Percentiles rank a stretch among this genome's conserved stretches.
These are phyloP conservation scores for Ooceraea biroi DNA, from an alignment of 1,140 invertebrate genomes.

Conservation along the genomic window DNA sequence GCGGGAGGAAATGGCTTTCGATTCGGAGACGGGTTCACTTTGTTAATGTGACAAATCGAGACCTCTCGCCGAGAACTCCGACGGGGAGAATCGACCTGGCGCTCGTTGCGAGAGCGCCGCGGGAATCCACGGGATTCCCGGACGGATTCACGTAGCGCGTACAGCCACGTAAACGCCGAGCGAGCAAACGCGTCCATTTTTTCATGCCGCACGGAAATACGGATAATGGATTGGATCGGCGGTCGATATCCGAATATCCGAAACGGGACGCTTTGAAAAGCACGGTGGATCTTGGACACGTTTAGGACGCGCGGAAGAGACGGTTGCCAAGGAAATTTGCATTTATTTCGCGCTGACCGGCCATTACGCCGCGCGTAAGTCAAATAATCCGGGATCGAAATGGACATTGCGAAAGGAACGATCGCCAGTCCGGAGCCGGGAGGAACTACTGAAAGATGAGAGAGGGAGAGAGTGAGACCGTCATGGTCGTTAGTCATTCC, in stretches of 20 bases:
- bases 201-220: slow-evolving; percentile 18
- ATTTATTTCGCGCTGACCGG: slow-evolving; percentile 70
- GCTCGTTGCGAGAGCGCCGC: slow-evolving; percentile 48
- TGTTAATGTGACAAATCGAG: slow-evolving; percentile 64
- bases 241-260: slow-evolving; percentile 10
- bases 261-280: slow-evolving; percentile 33
- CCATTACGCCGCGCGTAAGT: slow-evolving; percentile 42
- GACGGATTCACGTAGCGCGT: slow-evolving; percentile 28
- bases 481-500: slow-evolving; percentile 71
- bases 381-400: slow-evolving; percentile 56
- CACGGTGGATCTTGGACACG: slow-evolving; percentile 28
- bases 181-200: background rate
- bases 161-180: slow-evolving; percentile 14
- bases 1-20: slow-evolving; percentile 60
- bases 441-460: slow-evolving; percentile 40
- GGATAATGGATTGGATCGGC: slow-evolving; percentile 48
- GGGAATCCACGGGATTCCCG: slow-evolving; percentile 31
- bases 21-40: slow-evolving; percentile 58
- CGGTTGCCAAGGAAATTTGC: slow-evolving; percentile 62
- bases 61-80: background rate
- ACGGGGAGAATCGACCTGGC: slow-evolving; percentile 37
- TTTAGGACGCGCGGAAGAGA: slow-evolving; percentile 31
- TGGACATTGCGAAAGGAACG: slow-evolving; percentile 59
- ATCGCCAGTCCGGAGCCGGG: slow-evolving; percentile 63
- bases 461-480: slow-evolving; percentile 42